phyloP scores from a whole-genome alignment of 2,888 invertebrate species.

The Drosophila mulleri region DNA sequence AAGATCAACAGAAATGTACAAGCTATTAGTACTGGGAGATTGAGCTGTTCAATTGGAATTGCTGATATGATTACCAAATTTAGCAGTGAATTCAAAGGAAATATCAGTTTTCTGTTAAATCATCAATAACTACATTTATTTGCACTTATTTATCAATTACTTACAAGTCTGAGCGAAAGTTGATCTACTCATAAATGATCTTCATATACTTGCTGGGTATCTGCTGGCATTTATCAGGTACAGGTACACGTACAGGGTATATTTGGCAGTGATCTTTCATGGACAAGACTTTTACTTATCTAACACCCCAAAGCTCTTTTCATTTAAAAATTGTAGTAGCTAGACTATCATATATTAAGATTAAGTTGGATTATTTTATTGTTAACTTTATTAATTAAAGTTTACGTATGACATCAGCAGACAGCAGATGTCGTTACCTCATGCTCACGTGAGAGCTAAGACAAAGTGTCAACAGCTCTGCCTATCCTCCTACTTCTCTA shows the following conservation, averaged over 20 bases:
- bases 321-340: neutral
- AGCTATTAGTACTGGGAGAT: neutral
- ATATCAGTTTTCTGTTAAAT: slow-evolving; percentile 1
- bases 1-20: neutral
- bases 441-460: slow-evolving; percentile 7
- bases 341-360: neutral
- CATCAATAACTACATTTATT: neutral
- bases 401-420: neutral
- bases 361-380: neutral
- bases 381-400: neutral
- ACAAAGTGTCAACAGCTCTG: slow-evolving; percentile 15
- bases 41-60: neutral
- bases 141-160: too few species aligned
- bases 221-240: neutral
- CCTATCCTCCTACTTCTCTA: neutral
- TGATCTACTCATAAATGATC: too few species aligned
- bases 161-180: too few species aligned
- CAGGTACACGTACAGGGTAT: too few species aligned
- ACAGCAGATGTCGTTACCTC: neutral
- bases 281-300: neutral
- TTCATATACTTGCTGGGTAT: neutral
- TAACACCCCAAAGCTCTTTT: neutral
- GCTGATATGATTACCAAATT: neutral
- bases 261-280: neutral
- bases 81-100: neutral